phyloP scores from a whole-genome alignment of 1,140 invertebrate species.

The Gerris buenoi region DNA sequence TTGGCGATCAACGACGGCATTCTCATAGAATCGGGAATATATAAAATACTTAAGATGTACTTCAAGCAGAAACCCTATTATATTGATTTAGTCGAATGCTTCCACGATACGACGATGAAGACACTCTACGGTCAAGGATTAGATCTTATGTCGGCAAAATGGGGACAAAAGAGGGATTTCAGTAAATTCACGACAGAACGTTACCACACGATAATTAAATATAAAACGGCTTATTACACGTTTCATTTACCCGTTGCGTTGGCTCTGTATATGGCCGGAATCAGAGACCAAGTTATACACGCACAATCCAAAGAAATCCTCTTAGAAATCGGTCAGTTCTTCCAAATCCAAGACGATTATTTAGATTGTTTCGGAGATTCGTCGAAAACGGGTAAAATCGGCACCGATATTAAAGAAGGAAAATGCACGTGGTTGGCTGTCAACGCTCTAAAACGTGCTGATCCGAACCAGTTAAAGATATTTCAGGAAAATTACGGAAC shows the following conservation, averaged over 20 bases:
- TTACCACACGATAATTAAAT: conserved; percentile 80
- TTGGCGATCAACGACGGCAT: conserved; percentile 74
- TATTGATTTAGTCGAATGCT: conserved; percentile 61
- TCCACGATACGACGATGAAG: conserved; percentile 74
- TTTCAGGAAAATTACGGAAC: conserved; percentile 68
- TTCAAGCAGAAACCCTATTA: conserved; percentile 68
- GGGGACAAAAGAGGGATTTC: conserved; percentile 40
- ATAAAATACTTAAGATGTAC: conserved; percentile 58
- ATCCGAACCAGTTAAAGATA: conserved; percentile 51
- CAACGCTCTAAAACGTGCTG: conserved; percentile 66
- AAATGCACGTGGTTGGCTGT: conserved; percentile 94
- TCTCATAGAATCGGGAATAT: conserved; percentile 64
- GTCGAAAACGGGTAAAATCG: conserved; percentile 49
- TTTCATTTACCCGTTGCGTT: conserved; percentile 81
- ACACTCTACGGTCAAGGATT: conserved; percentile 59
- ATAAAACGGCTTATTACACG: conserved; percentile 92
- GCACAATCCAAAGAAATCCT: conserved; percentile 74
- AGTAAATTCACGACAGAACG: conserved; percentile 66
- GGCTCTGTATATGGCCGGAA: conserved; percentile 69
- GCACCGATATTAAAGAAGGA: conserved; percentile 82
- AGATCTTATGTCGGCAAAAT: conserved; percentile 42
- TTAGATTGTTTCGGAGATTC: conserved; percentile 87
- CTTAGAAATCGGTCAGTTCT: conserved; percentile 88
- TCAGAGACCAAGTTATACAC: conserved; percentile 63
- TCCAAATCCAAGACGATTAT: conserved; percentile 92